A percentile compares a stretch with the other conserved stretches of the same genome.
phyloP scores from a whole-genome alignment of 1,140 invertebrate species.

The Aphelenchoides besseyi region DNA sequence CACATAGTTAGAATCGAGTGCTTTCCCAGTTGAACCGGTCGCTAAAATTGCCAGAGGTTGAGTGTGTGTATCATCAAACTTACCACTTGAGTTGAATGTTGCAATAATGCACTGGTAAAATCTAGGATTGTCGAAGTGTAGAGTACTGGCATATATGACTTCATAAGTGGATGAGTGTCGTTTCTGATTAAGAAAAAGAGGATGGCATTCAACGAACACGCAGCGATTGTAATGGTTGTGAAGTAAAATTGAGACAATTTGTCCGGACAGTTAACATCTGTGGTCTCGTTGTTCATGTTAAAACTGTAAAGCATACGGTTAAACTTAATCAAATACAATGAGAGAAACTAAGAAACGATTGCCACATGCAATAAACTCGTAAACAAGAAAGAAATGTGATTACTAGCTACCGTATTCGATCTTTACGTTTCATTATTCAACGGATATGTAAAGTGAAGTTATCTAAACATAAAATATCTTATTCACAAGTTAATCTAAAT shows the following conservation, averaged over 20 bases:
- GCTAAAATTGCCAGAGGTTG: neutral
- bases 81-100: neutral
- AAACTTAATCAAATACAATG: neutral
- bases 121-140: neutral
- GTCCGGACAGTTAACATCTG: neutral
- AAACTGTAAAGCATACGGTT: neutral
- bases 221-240: neutral
- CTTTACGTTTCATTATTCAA: neutral
- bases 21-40: neutral
- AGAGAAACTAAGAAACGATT: too few species aligned
- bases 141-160: neutral
- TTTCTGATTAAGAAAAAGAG: neutral
- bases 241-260: neutral
- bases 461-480: neutral
- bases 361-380: too few species aligned
- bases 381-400: neutral
- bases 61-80: neutral
- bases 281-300: neutral
- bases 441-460: neutral
- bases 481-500: too few species aligned
- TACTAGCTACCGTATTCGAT: neutral
- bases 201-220: neutral
- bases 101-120: neutral
- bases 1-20: neutral
- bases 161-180: constrained; percentile 1